These are phyloP conservation scores for Embidobia sp. DNA, from an alignment of 2,888 invertebrate species.

Conservation along the genomic window DNA sequence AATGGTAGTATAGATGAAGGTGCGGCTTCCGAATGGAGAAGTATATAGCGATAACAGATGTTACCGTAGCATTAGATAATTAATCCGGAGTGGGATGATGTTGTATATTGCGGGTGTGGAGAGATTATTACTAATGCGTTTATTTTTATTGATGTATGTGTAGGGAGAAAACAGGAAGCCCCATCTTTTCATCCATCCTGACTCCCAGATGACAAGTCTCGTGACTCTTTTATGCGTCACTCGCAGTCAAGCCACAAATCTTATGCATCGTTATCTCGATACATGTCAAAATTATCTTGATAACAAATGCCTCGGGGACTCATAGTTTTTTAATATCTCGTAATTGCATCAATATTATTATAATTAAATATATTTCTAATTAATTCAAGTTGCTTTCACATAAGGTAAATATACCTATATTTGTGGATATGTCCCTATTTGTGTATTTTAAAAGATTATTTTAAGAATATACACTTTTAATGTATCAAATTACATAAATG, in stretches of 20 bases:
- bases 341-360: no score
- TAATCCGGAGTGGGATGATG: conserved; percentile 73
- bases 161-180: conserved; percentile 54
- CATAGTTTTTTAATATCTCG: conserved; percentile 1
- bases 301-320: background rate
- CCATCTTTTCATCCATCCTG: conserved; percentile 56
- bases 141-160: conserved; percentile 71
- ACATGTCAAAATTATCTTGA: conserved; percentile 26
- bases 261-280: conserved; percentile 34
- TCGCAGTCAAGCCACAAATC: conserved; percentile 43
- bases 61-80: conserved; percentile 80
- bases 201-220: conserved; percentile 55
- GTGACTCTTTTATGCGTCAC: conserved; percentile 62
- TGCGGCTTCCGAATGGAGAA: conserved; percentile 68
- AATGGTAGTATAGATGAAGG: conserved; percentile 64
- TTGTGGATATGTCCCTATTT: no score
- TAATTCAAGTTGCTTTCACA: no score
- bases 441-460: no score
- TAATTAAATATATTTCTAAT: no score
- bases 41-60: conserved; percentile 78
- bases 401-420: no score
- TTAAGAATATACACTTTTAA: no score
- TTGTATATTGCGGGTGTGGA: conserved; percentile 68
- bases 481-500: no score
- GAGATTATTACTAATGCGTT: conserved; percentile 71